Evolutionary conservation across 2,888 invertebrate species (phyloP), one percentile per base, ranked within the genome.

Genomic region (Tricholauxania praeusta): DNA sequence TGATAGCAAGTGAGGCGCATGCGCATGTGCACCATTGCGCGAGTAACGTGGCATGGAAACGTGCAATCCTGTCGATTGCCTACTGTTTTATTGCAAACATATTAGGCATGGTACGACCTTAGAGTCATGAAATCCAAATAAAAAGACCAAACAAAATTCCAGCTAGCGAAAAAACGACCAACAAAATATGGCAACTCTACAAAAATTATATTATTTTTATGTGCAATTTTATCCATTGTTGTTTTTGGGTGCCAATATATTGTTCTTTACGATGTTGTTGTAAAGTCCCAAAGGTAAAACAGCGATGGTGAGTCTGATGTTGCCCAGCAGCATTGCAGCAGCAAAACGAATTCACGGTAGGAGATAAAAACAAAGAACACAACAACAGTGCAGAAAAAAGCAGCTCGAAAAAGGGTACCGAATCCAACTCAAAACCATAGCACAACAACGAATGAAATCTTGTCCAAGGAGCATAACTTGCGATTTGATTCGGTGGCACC

Each of bases 341-440:
- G 49, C 51, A 49, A 48, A 82, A 81, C 82, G 76, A 81, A 82
- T 83, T 82, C 82, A 82, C 82, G 82, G 83, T 81, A 82, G 82
- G 79, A 83, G 81, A 82, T 82, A 80, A 81, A 82, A 82, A 80
- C 79, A 80, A 80, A 80, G 81, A 81, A 80, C 81, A 79, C 79
- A 80, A 82, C 80, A 80, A 80, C 81, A 83, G 79, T 80, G 74
- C 83, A 64, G 49, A 28, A 82, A 77, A 80, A 39, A 39, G 10
- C 7, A 39, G 39, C 39, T 10, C 80, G 81, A 81, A 79, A 80
- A 28, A 47, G n/a, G 39, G 59, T 68, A 15, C 14, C 49, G 57
- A 57, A 47, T 57, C 19, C 48, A 39, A 6, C 15, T 32, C n/a
- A 32, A 17, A 39, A 39, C 39, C 14, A 15, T 39, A 14, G 64